These are phyloP conservation scores for Erynnis tages DNA, from an alignment of 2,888 invertebrate genomes.

Conservation along the genomic window DNA sequence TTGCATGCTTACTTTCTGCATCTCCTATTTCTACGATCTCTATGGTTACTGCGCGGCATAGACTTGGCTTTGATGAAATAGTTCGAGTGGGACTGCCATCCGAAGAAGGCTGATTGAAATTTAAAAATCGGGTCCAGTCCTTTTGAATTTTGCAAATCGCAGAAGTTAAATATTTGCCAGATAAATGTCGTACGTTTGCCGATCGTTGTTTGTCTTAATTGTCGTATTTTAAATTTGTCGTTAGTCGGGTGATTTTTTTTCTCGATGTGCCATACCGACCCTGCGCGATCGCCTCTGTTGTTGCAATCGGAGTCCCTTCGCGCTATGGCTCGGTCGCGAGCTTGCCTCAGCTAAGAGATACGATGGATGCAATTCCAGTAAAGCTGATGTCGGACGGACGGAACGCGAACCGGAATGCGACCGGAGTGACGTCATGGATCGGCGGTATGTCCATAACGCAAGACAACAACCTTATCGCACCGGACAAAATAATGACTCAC, in stretches of 20 bases:
- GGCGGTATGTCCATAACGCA: conserved; percentile 79
- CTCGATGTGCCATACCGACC: conserved; percentile 58
- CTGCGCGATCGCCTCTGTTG: conserved; percentile 67
- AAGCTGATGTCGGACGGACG: conserved; percentile 79
- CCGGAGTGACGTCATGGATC: conserved; percentile 73
- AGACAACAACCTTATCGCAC: conserved; percentile 76
- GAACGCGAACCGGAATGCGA: conserved; percentile 67
- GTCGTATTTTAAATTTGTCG: conserved; percentile 56
- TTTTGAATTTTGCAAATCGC: conserved; percentile 32
- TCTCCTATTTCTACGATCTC: conserved; percentile 79
- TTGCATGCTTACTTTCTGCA: conserved; percentile 76
- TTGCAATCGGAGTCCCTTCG: conserved; percentile 61
- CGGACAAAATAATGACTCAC: conserved; percentile 77
- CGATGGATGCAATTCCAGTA: conserved; percentile 80
- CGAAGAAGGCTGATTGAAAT: conserved; percentile 56
- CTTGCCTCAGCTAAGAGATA: conserved; percentile 73
- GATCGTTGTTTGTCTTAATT: conserved; percentile 59
- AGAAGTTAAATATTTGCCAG: conserved; percentile 55
- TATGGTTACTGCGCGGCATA: conserved; percentile 82
- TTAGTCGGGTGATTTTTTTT: conserved; percentile 59
- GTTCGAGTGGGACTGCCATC: conserved; percentile 67
- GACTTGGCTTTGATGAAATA: conserved; percentile 73
- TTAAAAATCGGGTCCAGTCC: conserved; percentile 39
- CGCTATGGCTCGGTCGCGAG: conserved; percentile 66
- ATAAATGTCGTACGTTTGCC: conserved; percentile 70